A percentile compares a stretch with the other conserved stretches of the same genome.
phyloP scores from a whole-genome alignment of 2,113 vertebrate species.

The Caloenas nicobarica region DNA sequence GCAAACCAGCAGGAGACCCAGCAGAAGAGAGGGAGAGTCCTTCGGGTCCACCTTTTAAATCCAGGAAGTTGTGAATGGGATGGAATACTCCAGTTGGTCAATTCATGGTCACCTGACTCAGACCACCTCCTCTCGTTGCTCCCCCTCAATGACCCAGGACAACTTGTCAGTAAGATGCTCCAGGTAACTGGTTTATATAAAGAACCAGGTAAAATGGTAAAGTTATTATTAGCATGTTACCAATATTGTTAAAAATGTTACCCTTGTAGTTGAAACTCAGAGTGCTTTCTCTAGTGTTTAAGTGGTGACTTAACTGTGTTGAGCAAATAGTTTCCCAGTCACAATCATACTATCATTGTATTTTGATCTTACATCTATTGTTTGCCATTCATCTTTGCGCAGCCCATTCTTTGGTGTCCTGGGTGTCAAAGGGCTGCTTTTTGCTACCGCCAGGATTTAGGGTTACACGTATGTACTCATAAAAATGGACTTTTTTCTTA shows the following conservation, averaged over 20 bases:
- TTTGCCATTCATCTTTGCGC: neutral
- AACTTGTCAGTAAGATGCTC: neutral
- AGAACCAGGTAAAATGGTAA: neutral
- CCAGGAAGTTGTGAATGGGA: too few species aligned
- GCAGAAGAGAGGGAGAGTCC: too few species aligned
- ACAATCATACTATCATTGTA: too few species aligned
- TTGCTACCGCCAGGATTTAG: neutral
- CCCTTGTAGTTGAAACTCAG: neutral
- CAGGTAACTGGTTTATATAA: neutral
- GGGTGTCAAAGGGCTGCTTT: neutral
- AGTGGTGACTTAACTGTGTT: neutral
- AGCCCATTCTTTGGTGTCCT: neutral
- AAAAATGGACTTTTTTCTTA: neutral
- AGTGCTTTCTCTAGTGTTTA: neutral
- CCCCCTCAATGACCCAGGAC: too few species aligned
- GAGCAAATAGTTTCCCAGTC: neutral
- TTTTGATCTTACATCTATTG: neutral
- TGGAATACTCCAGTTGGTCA: too few species aligned
- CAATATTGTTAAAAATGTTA: neutral
- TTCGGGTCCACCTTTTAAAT: too few species aligned
- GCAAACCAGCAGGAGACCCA: too few species aligned
- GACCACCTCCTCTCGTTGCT: too few species aligned
- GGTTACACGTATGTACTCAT: neutral
- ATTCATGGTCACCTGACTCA: too few species aligned
- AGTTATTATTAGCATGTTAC: neutral